Percentiles rank a stretch among this genome's conserved stretches.
Conservation (phyloP, 2,113 vertebrate species). For the Potamarius usumacintae region DNA sequence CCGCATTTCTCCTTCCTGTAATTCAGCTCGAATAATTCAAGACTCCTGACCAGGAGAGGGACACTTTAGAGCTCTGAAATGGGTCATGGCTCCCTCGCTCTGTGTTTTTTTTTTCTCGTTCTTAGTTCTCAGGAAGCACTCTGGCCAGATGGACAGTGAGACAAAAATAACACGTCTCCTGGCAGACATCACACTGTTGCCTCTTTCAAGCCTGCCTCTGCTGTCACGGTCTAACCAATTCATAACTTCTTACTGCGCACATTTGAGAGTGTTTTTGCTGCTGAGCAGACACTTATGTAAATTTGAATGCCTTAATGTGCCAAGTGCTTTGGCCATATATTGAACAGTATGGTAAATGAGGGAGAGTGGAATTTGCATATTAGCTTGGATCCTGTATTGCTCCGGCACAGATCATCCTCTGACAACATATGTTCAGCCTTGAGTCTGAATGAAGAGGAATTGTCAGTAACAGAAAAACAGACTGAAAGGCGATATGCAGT, state of each 20-base stretch:
- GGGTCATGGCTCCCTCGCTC: conserved; percentile 65
- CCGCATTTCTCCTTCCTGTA: conserved; percentile 35
- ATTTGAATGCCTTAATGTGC: conserved; percentile 27
- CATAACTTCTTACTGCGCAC: conserved; percentile 9
- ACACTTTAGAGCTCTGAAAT: conserved; percentile 67
- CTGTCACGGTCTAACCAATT: conserved; percentile 27
- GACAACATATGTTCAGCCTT: conserved; percentile 9
- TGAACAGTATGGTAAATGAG: conserved; percentile 22
- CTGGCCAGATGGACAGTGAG: conserved; percentile 68
- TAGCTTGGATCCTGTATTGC: conserved; percentile 21
- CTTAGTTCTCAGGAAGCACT: conserved; percentile 64
- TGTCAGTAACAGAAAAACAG: background rate
- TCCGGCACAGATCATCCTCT: conserved; percentile 12
- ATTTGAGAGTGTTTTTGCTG: background rate
- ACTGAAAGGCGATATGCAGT: conserved; percentile 56
- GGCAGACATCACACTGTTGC: conserved; percentile 70
- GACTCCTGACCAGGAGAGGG: conserved; percentile 57
- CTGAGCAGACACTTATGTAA: conserved; percentile 24
- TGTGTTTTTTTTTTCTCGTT: conserved; percentile 41
- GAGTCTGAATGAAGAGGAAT: conserved; percentile 15
- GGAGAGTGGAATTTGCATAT: conserved; percentile 12
- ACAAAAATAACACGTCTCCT: conserved; percentile 72
- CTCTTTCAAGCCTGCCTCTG: conserved; percentile 57
- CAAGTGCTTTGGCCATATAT: conserved; percentile 5
- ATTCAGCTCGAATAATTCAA: conserved; percentile 59